Evolutionary conservation across 2,113 vertebrate genomes (phyloP).

Genomic region (Oreochromis niloticus): DNA sequence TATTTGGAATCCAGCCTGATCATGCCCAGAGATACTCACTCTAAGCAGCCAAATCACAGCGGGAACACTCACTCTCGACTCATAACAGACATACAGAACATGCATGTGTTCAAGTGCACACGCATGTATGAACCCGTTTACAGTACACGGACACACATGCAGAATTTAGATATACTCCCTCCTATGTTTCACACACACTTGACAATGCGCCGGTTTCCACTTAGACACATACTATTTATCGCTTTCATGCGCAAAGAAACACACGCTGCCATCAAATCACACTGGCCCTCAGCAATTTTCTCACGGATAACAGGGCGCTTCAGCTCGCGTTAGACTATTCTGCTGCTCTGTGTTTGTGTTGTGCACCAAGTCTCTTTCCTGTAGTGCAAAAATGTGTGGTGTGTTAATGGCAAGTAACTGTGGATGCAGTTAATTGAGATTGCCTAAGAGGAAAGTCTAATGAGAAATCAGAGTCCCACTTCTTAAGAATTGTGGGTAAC

Average conservation of each 20-base stretch:
- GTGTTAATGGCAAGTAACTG: slow-evolving; percentile 2
- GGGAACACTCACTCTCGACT: neutral
- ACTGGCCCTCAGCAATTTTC: slow-evolving; percentile 18
- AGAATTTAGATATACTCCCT: neutral
- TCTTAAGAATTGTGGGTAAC: neutral
- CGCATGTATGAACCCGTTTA: neutral
- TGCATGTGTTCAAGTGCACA: neutral
- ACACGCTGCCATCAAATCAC: neutral
- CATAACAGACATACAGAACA: neutral
- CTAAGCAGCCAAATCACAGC: neutral
- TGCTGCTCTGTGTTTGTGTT: neutral
- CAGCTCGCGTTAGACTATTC: neutral
- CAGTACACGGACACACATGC: neutral
- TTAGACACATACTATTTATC: neutral
- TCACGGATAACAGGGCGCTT: slow-evolving; percentile 3
- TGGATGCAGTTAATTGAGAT: slow-evolving; percentile 22
- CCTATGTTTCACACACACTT: neutral
- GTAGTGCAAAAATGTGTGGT: neutral
- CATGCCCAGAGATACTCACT: slow-evolving; percentile 16
- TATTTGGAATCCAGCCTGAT: slow-evolving; percentile 41
- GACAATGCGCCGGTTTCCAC: neutral
- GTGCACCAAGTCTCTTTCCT: neutral
- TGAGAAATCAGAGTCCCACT: slow-evolving; percentile 38
- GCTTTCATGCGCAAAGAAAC: neutral
- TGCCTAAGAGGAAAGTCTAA: slow-evolving; percentile 14